Percentiles rank a stretch among this genome's conserved stretches.
These are phyloP conservation scores for Brachypteracias leptosomus DNA, from an alignment of 2,113 vertebrate genomes.

Conservation along the genomic window DNA sequence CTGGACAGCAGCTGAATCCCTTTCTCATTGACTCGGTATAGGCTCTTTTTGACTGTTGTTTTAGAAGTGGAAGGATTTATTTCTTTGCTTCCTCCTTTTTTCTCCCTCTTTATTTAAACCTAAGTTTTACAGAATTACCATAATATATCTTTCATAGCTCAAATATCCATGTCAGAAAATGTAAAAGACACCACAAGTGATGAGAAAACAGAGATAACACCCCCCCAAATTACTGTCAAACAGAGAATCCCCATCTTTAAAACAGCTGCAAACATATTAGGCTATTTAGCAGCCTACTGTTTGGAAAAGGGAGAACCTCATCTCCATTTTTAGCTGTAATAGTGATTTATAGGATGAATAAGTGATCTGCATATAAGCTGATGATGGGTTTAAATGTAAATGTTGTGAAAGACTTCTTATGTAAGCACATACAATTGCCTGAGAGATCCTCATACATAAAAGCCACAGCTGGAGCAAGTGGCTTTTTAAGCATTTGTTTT, in stretches of 20 bases:
- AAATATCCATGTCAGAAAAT: background rate
- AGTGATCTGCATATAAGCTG: slow-evolving; percentile 57
- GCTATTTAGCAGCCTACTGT: background rate
- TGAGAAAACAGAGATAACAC: background rate
- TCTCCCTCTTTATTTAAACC: background rate
- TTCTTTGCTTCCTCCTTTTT: background rate
- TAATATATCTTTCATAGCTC: background rate
- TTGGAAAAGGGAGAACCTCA: background rate
- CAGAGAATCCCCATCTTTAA: background rate
- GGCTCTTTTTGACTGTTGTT: background rate
- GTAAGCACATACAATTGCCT: slow-evolving; percentile 32
- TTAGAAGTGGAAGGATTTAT: background rate
- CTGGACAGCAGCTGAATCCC: background rate
- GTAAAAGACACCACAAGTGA: background rate
- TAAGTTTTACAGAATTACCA: background rate
- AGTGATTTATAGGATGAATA: slow-evolving; percentile 54
- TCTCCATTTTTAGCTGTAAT: slow-evolving; percentile 46
- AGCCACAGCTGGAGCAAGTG: slow-evolving; percentile 45
- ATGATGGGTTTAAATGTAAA: slow-evolving; percentile 60
- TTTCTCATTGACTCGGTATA: background rate
- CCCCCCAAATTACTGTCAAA: background rate
- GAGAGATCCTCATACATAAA: background rate
- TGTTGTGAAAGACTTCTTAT: slow-evolving; percentile 41
- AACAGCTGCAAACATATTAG: slow-evolving; percentile 7
- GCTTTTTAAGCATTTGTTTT: slow-evolving; percentile 46